A percentile compares a stretch with the other conserved stretches of the same genome.
Conservation (phyloP, 2,113 vertebrate genomes). For the Pluvianellus socialis region DNA sequence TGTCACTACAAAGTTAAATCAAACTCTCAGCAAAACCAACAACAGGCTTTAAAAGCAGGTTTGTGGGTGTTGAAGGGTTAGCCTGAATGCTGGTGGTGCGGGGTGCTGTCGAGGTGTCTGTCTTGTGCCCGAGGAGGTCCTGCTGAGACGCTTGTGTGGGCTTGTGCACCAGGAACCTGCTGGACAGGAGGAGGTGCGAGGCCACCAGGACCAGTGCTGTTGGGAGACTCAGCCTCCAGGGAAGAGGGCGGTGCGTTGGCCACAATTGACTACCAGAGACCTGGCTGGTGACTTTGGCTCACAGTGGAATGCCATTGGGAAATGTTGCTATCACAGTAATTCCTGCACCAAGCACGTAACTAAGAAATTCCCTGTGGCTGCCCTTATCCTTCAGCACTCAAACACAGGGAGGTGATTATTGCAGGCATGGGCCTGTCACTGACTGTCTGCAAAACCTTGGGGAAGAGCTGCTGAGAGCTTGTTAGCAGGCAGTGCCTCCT, state of each 20-base stretch:
- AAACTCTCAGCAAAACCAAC: neutral
- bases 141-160: neutral
- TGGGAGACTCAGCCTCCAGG: neutral
- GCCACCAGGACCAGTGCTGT: too few species aligned
- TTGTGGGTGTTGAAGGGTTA: neutral
- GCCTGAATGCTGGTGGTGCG: rapidly evolving
- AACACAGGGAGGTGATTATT: neutral
- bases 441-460: neutral
- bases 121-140: neutral
- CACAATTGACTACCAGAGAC: neutral
- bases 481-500: slow-evolving; percentile 4
- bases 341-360: neutral
- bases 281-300: neutral
- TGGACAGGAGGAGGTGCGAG: neutral
- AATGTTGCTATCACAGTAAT: neutral
- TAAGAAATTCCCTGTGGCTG: neutral
- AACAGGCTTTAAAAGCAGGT: neutral
- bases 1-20: neutral
- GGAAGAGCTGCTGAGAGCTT: neutral
- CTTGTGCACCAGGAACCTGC: neutral
- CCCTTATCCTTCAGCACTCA: neutral
- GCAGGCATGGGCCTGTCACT: neutral
- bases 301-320: neutral
- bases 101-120: neutral
- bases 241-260: neutral